These are phyloP conservation scores for Microplitis demolitor DNA, from an alignment of 1,140 invertebrate species.

Conservation along the genomic window DNA sequence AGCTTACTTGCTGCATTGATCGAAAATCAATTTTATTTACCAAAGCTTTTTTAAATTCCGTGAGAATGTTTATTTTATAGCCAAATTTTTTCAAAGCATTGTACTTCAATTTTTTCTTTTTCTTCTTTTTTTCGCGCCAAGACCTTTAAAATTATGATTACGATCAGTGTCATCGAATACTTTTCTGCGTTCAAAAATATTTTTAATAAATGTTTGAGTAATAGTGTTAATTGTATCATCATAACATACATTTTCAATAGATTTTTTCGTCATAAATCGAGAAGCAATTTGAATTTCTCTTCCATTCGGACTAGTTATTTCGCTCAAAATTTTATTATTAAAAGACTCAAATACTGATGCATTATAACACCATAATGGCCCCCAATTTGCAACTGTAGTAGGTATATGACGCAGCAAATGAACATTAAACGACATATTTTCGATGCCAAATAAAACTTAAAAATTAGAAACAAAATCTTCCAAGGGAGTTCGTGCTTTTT, in stretches of 20 bases:
- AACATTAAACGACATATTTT: neutral
- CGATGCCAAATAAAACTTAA: neutral
- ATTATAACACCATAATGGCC: neutral
- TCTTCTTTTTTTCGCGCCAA: neutral
- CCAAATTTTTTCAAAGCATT: neutral
- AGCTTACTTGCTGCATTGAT: neutral
- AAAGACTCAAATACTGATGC: neutral
- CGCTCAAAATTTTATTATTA: neutral
- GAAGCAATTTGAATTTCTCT: neutral
- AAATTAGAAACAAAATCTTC: neutral
- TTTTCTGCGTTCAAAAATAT: neutral
- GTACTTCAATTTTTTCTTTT: neutral
- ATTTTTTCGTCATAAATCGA: neutral
- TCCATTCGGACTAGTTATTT: neutral
- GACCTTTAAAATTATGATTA: neutral
- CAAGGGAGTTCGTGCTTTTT: neutral
- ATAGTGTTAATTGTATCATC: neutral
- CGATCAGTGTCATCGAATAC: neutral
- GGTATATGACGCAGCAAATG: neutral
- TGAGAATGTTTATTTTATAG: neutral
- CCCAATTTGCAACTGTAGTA: constrained; percentile 1
- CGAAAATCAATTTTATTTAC: neutral
- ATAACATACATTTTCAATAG: neutral
- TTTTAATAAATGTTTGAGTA: neutral
- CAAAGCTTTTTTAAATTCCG: neutral